Evolutionary conservation across 1,140 invertebrate species (phyloP).

Genomic region (Drosophila ananassae): DNA sequence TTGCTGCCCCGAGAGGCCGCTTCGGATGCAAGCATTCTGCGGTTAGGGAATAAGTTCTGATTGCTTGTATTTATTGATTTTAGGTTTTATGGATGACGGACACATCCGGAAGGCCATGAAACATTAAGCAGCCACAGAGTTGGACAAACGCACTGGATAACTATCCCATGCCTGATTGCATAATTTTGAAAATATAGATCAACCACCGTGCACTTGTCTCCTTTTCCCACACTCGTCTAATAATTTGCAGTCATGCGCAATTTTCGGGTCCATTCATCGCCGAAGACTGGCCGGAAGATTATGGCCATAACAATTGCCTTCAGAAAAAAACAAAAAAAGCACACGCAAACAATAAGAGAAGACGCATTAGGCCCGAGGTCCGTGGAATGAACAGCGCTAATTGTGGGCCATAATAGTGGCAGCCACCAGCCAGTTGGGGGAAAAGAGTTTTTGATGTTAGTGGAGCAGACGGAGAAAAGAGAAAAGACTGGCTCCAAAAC

Average conservation of each 20-base stretch:
- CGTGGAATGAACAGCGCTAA: conserved; percentile 47
- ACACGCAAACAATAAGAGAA: conserved; percentile 48
- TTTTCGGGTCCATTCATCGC: conserved; percentile 52
- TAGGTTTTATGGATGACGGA: no score
- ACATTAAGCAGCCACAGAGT: no score
- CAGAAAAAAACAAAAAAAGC: background rate
- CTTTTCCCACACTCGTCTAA: conserved; percentile 23
- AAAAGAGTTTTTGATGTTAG: conserved; percentile 51
- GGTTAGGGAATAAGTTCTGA: conserved; percentile 34
- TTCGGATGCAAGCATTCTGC: conserved; percentile 21
- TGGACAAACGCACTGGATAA: no score
- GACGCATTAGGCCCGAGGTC: conserved; percentile 44
- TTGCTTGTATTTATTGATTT: conserved; percentile 19
- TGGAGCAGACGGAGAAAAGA: conserved; percentile 47
- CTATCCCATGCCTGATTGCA: background rate
- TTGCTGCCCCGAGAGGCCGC: conserved; percentile 19
- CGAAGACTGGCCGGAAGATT: conserved; percentile 32
- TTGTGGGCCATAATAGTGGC: conserved; percentile 22
- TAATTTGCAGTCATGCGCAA: conserved; percentile 33
- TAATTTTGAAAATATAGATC: background rate
- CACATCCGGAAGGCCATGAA: no score
- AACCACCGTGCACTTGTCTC: conserved; percentile 1
- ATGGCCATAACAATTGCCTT: conserved; percentile 31
- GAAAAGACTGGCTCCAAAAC: conserved; percentile 11
- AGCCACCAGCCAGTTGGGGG: background rate